Evolutionary conservation across 2,797 vertebrate species (phyloP), one percentile per base, ranked within the genome.

Genomic region (Neosalanx taihuensis): DNA sequence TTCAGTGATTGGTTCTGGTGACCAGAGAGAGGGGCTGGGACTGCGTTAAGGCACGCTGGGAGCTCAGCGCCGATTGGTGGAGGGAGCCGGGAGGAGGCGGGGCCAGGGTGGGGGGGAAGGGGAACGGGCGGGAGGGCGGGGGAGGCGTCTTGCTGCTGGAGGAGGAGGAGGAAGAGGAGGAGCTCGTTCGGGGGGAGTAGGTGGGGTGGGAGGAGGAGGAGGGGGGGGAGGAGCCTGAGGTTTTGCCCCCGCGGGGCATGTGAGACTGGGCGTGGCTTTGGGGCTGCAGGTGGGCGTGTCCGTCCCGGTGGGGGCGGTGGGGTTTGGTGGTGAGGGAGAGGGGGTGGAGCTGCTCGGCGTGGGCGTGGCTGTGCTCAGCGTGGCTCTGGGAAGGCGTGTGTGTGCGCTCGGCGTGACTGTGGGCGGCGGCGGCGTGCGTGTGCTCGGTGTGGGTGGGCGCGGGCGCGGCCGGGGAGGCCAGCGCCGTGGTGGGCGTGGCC

Each of bases 251-350:
- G 0, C 77, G 80, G 68, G 82, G 53, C 23, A 75, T 75, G 23
- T 67, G 69, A 64, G 56, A 64, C 33, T 67, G 73, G n/a, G 72
- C 37, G 62, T 81, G 84, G 0, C 77, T 63, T 64, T 88, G 86
- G 31, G 86, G 92, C 13, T 70, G 68, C 13, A n/a, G 9, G n/a
- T 69, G 67, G 5, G 26, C 0, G 20, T 31, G 49, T 13, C 5
- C n/a, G 49, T 76, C 74, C 69, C 64, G 13, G 64, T 46, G 13
- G 3, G 86, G 85, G 77, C 91, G 76, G 81, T 95, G 93, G 0
- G 95, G 93, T 63, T 94, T 96, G 89, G 96, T 95, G 89, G 95
- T 96, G 81, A 97, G 94, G 0, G 95, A 94, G 6, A 97, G 93
- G 0, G 96, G 96, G 89, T 96, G 96, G 1, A 96, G 93, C 90